Evolutionary conservation across 2,113 vertebrate species (phyloP), one percentile per base, ranked within the genome.

Genomic region (Pedetes capensis): DNA sequence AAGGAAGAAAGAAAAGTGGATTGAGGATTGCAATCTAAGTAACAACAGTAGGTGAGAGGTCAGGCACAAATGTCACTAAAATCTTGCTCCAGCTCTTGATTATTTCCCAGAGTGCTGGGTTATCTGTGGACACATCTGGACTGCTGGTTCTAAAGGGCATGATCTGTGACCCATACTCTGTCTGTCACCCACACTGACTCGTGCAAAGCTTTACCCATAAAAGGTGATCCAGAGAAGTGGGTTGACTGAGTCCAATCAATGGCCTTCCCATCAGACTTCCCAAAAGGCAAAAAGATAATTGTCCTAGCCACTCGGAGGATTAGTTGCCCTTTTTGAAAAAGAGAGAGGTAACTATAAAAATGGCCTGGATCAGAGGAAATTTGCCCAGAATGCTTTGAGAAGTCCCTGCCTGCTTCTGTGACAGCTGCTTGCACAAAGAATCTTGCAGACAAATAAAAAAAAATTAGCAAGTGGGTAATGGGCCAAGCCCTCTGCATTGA

Each of bases 381-480:
- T 81, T 89, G 42, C 61, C 51, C 74, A 32, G 59, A 64, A 59
- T 81, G 53, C 81, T 91, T 93, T 37, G 84, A 76, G 59, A 59
- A 89, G 51, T 5, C 42, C 53, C 87, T 80, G 87, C 87, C 55
- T 90, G 61, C 69, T 44, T 76, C 80, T 47, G 27, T 9, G 85
- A 94, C 91, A 96, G 96, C 91, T 87, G 61, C 5, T 79, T 44
- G 84, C 69, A 82, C 47, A 93, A 87, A 55, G 68, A 82, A 81
- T 90, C 53, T 87, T 61, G 20, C 0, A 95, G 94, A 96, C 94
- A 95, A 98, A 95, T 91, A 83, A 87, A 7, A 20, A 94, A 69
- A 78, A 96, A 85, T 32, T 55, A 88, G 79, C 68, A 94, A 96
- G 55, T 11, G 22, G 68, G 59, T 87, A 85, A 93, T 63, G 75